Evolutionary conservation across 2,797 vertebrate genomes (phyloP).

Genomic region (Epinephelus coioides): DNA sequence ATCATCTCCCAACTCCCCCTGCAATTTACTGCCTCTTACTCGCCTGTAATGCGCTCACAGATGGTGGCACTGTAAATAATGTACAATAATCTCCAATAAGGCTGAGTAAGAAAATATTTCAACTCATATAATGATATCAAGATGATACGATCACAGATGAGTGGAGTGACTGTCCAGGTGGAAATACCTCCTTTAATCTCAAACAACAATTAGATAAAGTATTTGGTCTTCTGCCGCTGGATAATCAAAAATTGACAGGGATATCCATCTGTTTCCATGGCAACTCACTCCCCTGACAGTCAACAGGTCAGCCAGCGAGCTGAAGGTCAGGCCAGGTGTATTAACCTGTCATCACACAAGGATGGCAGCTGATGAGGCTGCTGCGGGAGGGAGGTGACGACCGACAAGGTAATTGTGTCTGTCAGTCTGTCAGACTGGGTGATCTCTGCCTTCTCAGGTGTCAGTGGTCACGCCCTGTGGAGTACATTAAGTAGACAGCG

Average conservation of each 20-base stretch:
- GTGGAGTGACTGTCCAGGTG: background rate
- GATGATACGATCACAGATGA: background rate
- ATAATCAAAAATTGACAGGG: slow-evolving; percentile 14
- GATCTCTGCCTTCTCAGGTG: slow-evolving; percentile 6
- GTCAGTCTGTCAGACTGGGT: slow-evolving; percentile 58
- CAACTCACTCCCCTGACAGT: slow-evolving; percentile 6
- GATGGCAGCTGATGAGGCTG: slow-evolving; percentile 49
- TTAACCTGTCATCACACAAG: slow-evolving; percentile 52
- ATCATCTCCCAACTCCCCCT: slow-evolving; percentile 5
- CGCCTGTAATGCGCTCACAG: slow-evolving; percentile 8
- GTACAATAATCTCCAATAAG: background rate
- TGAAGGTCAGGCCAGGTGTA: slow-evolving; percentile 50
- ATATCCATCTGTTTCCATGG: slow-evolving; percentile 46
- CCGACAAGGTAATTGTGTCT: slow-evolving; percentile 59
- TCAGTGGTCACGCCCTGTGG: background rate
- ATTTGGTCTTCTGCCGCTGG: slow-evolving; percentile 7
- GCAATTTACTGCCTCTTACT: slow-evolving; percentile 22
- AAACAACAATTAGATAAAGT: slow-evolving; percentile 3
- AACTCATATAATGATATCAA: background rate
- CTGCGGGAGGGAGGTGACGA: slow-evolving; percentile 56
- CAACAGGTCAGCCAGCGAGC: slow-evolving; percentile 1
- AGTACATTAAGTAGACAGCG: background rate
- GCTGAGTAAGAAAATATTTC: background rate
- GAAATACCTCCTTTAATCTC: slow-evolving; percentile 7
- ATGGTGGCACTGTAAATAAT: background rate